These are phyloP conservation scores for Pavo muticus DNA, from an alignment of 2,113 vertebrate genomes.

Conservation along the genomic window DNA sequence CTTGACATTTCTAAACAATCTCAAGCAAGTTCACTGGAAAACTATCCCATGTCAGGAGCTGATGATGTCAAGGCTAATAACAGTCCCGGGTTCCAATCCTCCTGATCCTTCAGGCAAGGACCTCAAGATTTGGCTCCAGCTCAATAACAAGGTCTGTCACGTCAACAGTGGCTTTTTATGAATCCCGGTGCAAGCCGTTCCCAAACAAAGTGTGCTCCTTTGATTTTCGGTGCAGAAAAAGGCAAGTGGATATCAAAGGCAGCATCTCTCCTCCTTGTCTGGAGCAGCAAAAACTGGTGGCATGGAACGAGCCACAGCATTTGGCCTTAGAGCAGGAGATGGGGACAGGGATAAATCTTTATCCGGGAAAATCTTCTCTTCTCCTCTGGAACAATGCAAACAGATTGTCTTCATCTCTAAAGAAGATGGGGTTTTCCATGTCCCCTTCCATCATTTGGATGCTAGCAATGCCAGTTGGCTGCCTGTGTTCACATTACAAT, in stretches of 20 bases:
- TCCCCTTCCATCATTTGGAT: not conserved
- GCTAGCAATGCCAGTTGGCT: slow-evolving; percentile 12
- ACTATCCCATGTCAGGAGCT: slow-evolving; percentile 69
- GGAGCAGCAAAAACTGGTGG: not conserved
- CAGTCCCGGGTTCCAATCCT: slow-evolving; percentile 66
- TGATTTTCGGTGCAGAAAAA: slow-evolving; percentile 32
- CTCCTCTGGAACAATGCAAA: not conserved
- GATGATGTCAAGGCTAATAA: slow-evolving; percentile 74
- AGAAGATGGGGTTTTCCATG: not conserved
- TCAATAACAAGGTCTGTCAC: slow-evolving; percentile 61
- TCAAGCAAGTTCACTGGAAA: slow-evolving; percentile 74
- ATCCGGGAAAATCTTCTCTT: slow-evolving; percentile 7
- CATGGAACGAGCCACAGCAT: not conserved
- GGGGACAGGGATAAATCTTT: not conserved
- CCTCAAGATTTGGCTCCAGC: slow-evolving; percentile 62
- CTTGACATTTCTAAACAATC: slow-evolving; percentile 74
- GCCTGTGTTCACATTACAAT: slow-evolving; percentile 35
- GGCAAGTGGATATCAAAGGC: slow-evolving; percentile 32
- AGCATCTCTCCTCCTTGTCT: not conserved
- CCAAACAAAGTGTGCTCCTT: not conserved
- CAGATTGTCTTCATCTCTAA: slow-evolving; percentile 7
- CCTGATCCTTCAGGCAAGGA: slow-evolving; percentile 60
- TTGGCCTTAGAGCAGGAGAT: not conserved
- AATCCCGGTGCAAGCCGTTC: not conserved
- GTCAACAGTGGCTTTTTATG: slow-evolving; percentile 9